These are phyloP conservation scores for Rhingia campestris DNA, from an alignment of 2,888 invertebrate species.

Conservation along the genomic window DNA sequence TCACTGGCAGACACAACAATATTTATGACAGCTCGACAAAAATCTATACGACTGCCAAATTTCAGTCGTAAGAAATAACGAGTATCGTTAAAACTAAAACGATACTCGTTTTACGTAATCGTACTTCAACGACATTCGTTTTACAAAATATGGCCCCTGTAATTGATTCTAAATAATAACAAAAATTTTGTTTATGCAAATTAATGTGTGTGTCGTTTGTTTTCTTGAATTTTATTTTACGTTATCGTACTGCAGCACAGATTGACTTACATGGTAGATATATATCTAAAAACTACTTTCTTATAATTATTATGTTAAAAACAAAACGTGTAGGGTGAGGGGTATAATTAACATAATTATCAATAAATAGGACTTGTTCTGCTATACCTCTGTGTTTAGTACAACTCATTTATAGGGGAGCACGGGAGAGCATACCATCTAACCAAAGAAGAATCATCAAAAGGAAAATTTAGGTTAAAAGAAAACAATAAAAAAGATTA, in stretches of 20 bases:
- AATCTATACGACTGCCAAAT: too few relatives aligned
- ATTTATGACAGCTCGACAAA: too few relatives aligned
- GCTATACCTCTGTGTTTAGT: conserved; percentile 36
- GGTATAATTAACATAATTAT: conserved; percentile 68
- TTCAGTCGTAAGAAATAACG: too few relatives aligned
- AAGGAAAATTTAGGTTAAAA: conserved; percentile 10
- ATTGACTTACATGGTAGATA: conserved; percentile 63
- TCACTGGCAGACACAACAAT: too few relatives aligned
- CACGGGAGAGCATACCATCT: conserved; percentile 26
- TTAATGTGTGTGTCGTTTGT: not conserved
- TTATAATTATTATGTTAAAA: conserved; percentile 64
- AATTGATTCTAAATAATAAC: not conserved
- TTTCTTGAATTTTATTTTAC: conserved; percentile 58
- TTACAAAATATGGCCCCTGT: not conserved
- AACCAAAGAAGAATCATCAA: conserved; percentile 51
- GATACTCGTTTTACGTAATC: too few relatives aligned
- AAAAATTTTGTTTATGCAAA: not conserved
- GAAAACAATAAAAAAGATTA: conserved; percentile 32
- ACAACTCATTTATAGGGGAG: conserved; percentile 43
- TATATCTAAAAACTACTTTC: conserved; percentile 61
- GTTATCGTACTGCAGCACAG: conserved; percentile 49
- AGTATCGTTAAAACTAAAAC: too few relatives aligned
- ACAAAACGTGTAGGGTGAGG: conserved; percentile 32
- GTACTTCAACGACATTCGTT: too few relatives aligned
- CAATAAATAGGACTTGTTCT: conserved; percentile 64